These are phyloP conservation scores for Micrasema longulum DNA, from an alignment of 1,140 invertebrate species.

Conservation along the genomic window DNA sequence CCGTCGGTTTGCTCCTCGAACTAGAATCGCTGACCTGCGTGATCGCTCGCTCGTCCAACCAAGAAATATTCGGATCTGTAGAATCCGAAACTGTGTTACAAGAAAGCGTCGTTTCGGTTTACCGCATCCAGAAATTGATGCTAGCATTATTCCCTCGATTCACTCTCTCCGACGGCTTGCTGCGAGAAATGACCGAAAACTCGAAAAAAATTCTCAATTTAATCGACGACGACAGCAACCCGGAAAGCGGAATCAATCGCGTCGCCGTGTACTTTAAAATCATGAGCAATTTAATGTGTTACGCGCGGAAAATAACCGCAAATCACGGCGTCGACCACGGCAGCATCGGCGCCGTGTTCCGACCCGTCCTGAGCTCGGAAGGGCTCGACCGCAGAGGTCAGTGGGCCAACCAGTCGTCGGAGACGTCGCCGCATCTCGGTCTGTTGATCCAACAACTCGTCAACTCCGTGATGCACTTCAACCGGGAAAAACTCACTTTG, in stretches of 20 bases:
- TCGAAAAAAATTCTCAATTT: conserved; percentile 47
- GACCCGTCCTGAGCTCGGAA: conserved; percentile 58
- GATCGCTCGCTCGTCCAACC: conserved; percentile 79
- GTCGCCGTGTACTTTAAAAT: conserved; percentile 67
- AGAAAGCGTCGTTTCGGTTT: conserved; percentile 66
- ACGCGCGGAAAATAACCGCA: conserved; percentile 72
- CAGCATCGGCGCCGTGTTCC: conserved; percentile 64
- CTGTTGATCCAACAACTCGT: conserved; percentile 70
- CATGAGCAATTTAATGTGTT: conserved; percentile 76
- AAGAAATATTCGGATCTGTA: conserved; percentile 59
- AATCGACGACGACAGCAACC: conserved; percentile 29
- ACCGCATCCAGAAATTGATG: conserved; percentile 77
- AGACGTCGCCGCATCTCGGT: conserved; percentile 54
- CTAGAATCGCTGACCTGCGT: conserved; percentile 81
- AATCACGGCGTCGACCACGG: conserved; percentile 67
- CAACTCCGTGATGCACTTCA: conserved; percentile 68
- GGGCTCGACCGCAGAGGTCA: conserved; percentile 47
- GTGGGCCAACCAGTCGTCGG: conserved; percentile 46
- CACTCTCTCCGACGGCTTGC: conserved; percentile 60
- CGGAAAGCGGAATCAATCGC: conserved; percentile 36
- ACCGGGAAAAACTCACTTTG: conserved; percentile 66
- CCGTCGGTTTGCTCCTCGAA: conserved; percentile 75
- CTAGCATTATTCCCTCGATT: conserved; percentile 79
- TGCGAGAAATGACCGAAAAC: conserved; percentile 46
- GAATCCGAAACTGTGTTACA: conserved; percentile 60